phyloP scores from a whole-genome alignment of 92 coral and sea anemone species.

The Parazoanthus darwini region DNA sequence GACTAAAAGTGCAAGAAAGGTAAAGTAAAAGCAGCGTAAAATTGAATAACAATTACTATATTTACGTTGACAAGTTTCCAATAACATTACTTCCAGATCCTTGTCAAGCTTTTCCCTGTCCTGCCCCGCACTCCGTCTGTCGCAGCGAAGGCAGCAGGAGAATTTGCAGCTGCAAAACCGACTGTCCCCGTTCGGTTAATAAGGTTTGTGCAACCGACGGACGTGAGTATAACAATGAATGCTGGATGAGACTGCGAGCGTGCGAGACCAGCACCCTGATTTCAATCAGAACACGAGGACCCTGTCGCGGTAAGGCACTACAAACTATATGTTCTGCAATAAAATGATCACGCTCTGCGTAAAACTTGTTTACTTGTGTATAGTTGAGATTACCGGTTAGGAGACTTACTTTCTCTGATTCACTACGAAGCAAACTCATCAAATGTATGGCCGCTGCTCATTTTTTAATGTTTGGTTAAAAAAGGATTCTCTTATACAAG shows the following conservation, averaged over 20 bases:
- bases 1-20: background rate
- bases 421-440: no score
- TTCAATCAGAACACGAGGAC: conserved; percentile 13
- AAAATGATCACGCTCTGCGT: background rate
- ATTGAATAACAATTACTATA: background rate
- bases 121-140: conserved; percentile 25
- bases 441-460: no score
- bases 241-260: conserved; percentile 32
- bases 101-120: conserved; percentile 25
- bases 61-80: background rate
- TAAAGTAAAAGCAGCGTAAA: background rate
- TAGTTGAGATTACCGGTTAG: no score
- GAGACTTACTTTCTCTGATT: no score
- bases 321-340: background rate
- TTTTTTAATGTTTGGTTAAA: no score
- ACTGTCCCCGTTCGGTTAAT: background rate
- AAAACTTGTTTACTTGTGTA: no score
- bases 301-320: conserved; percentile 8
- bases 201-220: conserved; percentile 29
- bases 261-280: conserved; percentile 24
- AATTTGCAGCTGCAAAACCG: conserved; percentile 7
- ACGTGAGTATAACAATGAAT: conserved; percentile 20
- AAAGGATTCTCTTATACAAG: no score
- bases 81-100: conserved; percentile 6
- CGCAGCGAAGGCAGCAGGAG: conserved; percentile 14